A percentile compares a stretch with the other conserved stretches of the same genome.
phyloP scores from a whole-genome alignment of 2,797 vertebrate species.

The Gobio occitaniae region DNA sequence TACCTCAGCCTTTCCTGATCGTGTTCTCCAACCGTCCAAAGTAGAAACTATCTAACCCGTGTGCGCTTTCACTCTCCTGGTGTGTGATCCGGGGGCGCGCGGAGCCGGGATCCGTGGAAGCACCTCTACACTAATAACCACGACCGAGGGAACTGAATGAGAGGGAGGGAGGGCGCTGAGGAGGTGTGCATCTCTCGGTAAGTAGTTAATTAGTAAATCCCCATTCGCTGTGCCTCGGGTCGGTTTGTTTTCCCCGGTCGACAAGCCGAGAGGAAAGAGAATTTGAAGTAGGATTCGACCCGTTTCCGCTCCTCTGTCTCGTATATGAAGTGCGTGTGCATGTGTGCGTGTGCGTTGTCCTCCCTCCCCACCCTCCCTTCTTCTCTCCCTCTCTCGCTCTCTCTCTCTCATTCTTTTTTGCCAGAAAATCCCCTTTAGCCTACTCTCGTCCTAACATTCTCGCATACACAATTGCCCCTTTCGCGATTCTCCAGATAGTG shows the following conservation, averaged over 20 bases:
- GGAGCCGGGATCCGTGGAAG: constrained; percentile 75
- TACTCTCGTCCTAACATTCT: constrained; percentile 5
- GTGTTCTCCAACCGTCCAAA: constrained; percentile 60
- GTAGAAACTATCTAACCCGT: constrained; percentile 43
- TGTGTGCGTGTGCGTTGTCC: constrained; percentile 56
- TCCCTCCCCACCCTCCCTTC: constrained; percentile 43
- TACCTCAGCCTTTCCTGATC: constrained; percentile 68
- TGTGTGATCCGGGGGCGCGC: constrained; percentile 68
- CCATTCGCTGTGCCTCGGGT: constrained; percentile 85
- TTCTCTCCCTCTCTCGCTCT: constrained; percentile 30
- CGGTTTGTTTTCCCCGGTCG: constrained; percentile 88
- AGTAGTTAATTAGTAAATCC: constrained; percentile 89
- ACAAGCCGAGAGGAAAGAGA: constrained; percentile 89
- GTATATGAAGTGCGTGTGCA: constrained; percentile 77
- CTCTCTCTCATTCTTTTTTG: constrained; percentile 48
- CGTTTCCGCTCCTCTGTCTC: constrained; percentile 86
- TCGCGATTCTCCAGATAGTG: neutral
- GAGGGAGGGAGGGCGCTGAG: constrained; percentile 62
- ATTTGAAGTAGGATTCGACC: constrained; percentile 90
- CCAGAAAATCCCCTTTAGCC: constrained; percentile 57
- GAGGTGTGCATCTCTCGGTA: constrained; percentile 67
- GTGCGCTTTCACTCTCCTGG: constrained; percentile 68
- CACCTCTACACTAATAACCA: constrained; percentile 74
- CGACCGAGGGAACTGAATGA: constrained; percentile 74
- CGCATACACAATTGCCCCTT: constrained; percentile 7